Conservation (phyloP, 2,888 invertebrate species). For the Xestia ashworthii region DNA sequence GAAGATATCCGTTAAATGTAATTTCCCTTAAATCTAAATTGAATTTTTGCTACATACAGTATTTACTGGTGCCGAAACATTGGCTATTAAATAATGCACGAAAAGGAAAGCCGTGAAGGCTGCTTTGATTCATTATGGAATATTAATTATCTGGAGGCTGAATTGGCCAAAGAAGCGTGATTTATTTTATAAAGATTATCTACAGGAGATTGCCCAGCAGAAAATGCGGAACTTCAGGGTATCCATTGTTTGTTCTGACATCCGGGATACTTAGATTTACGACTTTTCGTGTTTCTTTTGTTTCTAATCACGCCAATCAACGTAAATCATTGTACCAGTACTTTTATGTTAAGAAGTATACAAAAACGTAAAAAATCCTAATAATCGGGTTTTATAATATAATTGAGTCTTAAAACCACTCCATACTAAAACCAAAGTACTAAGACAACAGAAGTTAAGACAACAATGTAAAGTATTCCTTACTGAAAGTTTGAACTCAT, state of each 20-base stretch:
- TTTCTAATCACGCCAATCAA: constrained; percentile 8
- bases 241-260: constrained; percentile 44
- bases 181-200: constrained; percentile 64
- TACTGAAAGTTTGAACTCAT: constrained; percentile 45
- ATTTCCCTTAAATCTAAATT: constrained; percentile 65
- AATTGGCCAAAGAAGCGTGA: constrained; percentile 59
- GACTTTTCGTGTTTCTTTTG: constrained; percentile 37
- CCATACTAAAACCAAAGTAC: constrained; percentile 2
- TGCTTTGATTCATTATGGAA: constrained; percentile 67
- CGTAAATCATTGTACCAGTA: not conserved
- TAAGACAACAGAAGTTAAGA: constrained; percentile 14
- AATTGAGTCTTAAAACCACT: constrained; percentile 1
- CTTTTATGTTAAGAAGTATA: not conserved
- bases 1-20: constrained; percentile 75
- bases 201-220: constrained; percentile 47
- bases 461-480: constrained; percentile 44
- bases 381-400: not conserved
- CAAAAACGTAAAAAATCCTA: not conserved
- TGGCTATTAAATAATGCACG: constrained; percentile 68
- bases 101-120: constrained; percentile 54
- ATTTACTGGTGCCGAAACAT: constrained; percentile 55
- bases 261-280: constrained; percentile 45
- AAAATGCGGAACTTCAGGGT: constrained; percentile 45
- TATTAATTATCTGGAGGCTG: constrained; percentile 67
- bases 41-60: constrained; percentile 60